phyloP scores from a whole-genome alignment of 2,797 vertebrate species.

The Pangasius larnaudii region DNA sequence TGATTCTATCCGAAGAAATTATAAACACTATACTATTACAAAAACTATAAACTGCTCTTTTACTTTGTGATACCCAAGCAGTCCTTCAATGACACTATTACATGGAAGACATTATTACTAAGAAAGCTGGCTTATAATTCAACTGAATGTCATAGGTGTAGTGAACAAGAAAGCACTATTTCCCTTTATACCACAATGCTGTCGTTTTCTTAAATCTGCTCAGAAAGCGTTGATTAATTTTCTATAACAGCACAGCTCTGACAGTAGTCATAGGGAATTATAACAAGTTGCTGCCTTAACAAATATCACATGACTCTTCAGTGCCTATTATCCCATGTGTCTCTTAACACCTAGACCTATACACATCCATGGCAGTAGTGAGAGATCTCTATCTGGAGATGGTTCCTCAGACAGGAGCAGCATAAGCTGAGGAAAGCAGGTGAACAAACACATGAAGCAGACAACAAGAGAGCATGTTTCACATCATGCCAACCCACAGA shows the following conservation, averaged over 20 bases:
- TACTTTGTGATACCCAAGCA: background rate
- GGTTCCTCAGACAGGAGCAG: constrained; percentile 29
- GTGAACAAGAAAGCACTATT: background rate
- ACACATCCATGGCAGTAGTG: constrained; percentile 24
- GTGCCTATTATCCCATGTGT: background rate
- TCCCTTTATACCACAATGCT: background rate
- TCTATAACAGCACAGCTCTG: background rate
- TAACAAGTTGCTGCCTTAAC: background rate
- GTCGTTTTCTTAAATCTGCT: background rate
- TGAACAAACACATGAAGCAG: constrained; percentile 36
- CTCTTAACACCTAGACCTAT: background rate
- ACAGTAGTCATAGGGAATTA: background rate
- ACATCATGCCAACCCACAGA: constrained; percentile 59
- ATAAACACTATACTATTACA: constrained; percentile 7
- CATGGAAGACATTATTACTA: background rate
- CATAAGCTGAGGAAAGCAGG: constrained; percentile 15
- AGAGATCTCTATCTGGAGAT: constrained; percentile 27
- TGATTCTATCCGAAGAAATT: constrained; percentile 41
- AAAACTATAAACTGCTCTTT: constrained; percentile 23
- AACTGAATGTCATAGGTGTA: background rate
- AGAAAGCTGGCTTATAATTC: background rate
- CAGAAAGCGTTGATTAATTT: background rate
- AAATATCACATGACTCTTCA: background rate
- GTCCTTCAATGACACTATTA: background rate
- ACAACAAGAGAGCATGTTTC: constrained; percentile 50